Evolutionary conservation across 2,888 invertebrate genomes (phyloP), one percentile per base, ranked within the genome.

Genomic region (Embidobia sp.): DNA sequence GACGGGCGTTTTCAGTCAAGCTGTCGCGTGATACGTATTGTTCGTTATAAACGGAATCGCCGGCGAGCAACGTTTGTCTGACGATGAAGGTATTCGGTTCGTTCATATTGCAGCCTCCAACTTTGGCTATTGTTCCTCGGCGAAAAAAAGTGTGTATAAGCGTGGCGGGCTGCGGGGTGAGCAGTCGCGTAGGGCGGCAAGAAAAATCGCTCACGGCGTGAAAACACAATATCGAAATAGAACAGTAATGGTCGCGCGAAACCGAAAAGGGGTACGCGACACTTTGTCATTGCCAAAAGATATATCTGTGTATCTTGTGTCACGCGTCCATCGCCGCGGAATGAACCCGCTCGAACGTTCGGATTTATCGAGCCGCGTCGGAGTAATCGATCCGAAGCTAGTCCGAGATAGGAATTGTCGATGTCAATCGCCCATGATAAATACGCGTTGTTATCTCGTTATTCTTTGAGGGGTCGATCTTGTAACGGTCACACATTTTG

Each of bases 21-120:
- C 82, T 82, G 77, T 81, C 83, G 85, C 84, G 81, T 83, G 85
- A 85, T 84, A 83, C 83, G 82, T 83, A 85, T 86, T 86, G 84
- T 84, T 83, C 78, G 79, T 76, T 77, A 80, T 81, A 81, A 83
- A 81, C 83, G 82, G 78, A 79, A 79, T 75, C 69, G 72, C 81
- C 57, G 75, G 64, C 80, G 67, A 69, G 63, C 48, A 66, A 44
- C 66, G 59, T 57, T 64, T 64, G 55, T 55, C 57, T 48, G 63
- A 51, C 44, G 63, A 44, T 55, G 49, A 69, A 49, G 53, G 74
- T 33, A 59, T 57, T 72, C 27, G 40, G 40, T 27, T 7, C 73
- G 22, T 59, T 49, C 37, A 49, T 51, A 19, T 29, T 26, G 44
- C 42, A 31, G 27, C n/a, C 55, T 40, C 22, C n/a, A 42, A 49